Conservation (phyloP, 2,113 vertebrate genomes). For the Alligator mississippiensis region DNA sequence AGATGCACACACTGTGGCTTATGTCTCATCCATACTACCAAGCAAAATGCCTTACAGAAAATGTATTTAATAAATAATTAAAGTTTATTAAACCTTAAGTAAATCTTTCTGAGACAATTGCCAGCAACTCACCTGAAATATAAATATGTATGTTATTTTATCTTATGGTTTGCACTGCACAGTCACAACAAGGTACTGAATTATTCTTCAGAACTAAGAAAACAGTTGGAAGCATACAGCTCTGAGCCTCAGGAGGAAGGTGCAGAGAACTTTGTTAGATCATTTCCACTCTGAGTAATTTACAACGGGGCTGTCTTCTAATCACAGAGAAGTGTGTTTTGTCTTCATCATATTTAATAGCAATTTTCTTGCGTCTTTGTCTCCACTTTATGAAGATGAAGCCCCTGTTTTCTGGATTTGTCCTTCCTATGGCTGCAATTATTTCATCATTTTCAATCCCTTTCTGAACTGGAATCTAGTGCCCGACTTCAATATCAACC, state of each 20-base stretch:
- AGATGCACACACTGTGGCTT: too few relatives aligned
- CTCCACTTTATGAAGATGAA: conserved; percentile 32
- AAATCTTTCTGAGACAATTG: background rate
- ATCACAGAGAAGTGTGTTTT: background rate
- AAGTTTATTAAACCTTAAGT: background rate
- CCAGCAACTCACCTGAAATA: background rate
- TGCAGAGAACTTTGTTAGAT: background rate
- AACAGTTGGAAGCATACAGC: background rate
- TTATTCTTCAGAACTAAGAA: background rate
- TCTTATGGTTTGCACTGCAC: too few relatives aligned
- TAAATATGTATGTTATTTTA: background rate
- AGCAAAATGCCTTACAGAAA: background rate
- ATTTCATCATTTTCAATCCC: background rate
- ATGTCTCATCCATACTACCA: too few relatives aligned
- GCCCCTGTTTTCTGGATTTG: background rate
- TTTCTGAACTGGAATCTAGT: background rate
- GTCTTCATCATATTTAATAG: background rate
- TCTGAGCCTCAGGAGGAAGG: background rate
- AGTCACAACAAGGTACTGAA: background rate
- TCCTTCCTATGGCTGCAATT: background rate
- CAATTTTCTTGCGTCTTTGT: conserved; percentile 14
- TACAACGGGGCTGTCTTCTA: background rate
- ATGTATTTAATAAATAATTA: background rate
- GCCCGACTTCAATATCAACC: background rate
- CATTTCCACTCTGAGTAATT: background rate